Conservation (phyloP, 2,113 vertebrate species). For the Raja brachyura region DNA sequence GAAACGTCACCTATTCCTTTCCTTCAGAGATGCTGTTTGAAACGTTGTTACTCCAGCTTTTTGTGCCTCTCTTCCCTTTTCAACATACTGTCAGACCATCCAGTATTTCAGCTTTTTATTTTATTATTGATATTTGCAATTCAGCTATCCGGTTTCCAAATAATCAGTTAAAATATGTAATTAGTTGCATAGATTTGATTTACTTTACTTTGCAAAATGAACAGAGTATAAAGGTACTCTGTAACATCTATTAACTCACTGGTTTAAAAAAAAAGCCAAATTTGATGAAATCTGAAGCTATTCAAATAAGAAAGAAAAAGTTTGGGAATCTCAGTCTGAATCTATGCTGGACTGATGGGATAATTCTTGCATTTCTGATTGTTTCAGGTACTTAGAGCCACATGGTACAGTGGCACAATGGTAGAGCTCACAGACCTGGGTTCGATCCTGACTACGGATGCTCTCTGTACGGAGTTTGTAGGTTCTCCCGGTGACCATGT, state of each 20-base stretch:
- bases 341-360: neutral
- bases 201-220: neutral
- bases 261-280: neutral
- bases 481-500: no score
- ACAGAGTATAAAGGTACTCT: neutral
- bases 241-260: neutral
- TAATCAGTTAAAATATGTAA: neutral
- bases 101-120: no score
- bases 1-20: no score
- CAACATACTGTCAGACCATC: no score
- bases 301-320: neutral
- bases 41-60: no score
- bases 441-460: no score
- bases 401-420: no score
- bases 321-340: neutral
- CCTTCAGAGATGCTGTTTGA: no score
- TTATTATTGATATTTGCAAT: neutral
- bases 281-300: neutral
- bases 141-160: neutral
- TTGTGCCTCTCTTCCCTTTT: no score
- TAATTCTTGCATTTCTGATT: neutral
- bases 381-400: neutral
- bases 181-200: neutral
- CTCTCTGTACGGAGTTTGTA: no score
- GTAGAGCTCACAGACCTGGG: no score